phyloP scores from a whole-genome alignment of 2,888 invertebrate genomes.

The Melitaea athalia region DNA sequence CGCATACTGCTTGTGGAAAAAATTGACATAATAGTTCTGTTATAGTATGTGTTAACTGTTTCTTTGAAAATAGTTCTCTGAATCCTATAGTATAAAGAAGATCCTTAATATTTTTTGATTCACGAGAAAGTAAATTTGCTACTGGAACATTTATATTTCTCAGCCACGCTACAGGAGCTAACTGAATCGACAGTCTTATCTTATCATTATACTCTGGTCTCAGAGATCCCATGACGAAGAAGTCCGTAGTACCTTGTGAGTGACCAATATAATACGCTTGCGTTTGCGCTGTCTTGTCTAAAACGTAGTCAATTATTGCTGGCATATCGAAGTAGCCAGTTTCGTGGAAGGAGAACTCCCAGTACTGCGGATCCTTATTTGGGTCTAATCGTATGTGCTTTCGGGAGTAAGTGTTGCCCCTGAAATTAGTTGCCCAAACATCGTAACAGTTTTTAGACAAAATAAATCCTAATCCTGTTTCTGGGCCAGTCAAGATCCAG shows the following conservation, averaged over 20 bases:
- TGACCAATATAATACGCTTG: conserved; percentile 85
- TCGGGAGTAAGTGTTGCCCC: conserved; percentile 84
- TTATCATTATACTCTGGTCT: conserved; percentile 81
- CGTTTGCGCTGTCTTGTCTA: conserved; percentile 65
- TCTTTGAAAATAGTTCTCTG: conserved; percentile 84
- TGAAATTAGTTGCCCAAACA: conserved; percentile 59
- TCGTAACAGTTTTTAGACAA: conserved; percentile 80
- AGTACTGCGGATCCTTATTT: conserved; percentile 60
- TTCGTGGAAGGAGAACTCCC: conserved; percentile 85
- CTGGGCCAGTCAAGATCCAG: conserved; percentile 62
- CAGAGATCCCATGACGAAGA: conserved; percentile 76
- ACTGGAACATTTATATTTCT: conserved; percentile 67
- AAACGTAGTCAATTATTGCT: conserved; percentile 72
- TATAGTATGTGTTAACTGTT: conserved; percentile 69
- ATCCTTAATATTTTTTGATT: conserved; percentile 46
- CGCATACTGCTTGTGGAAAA: conserved; percentile 78
- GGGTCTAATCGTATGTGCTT: conserved; percentile 70
- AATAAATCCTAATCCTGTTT: conserved; percentile 46
- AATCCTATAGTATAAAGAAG: conserved; percentile 70
- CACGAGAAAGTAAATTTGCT: conserved; percentile 46
- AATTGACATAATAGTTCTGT: conserved; percentile 60
- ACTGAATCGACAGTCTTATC: conserved; percentile 72
- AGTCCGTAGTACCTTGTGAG: conserved; percentile 84
- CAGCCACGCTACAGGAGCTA: conserved; percentile 82
- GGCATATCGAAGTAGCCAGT: conserved; percentile 86